Base-by-base conservation (phyloP, 2,797 vertebrate species). In the Rhinogobio ventralis region DNA sequence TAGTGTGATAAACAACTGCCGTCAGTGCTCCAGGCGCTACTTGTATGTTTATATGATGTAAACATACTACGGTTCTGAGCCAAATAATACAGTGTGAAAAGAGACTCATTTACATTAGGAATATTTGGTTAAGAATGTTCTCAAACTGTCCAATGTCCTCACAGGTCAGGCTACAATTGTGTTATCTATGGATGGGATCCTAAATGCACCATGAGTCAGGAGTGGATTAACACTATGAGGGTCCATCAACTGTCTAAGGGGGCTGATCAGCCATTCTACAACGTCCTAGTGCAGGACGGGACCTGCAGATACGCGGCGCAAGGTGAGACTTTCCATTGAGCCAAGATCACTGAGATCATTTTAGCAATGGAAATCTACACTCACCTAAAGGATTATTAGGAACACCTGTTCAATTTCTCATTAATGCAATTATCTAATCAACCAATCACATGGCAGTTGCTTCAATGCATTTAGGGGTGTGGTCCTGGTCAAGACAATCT, bases 111-210 rank as follows among this genome's bases (percentile, higher is more conserved):
- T 57, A 57, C 3, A 67, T 7, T 28, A 49, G n/a, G 10, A 42
- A 39, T 39, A 39, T 36, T 39, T n/a, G 13, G 11, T 57, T 49
- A 5, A 19, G 1, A 11, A 64, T 17, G 33, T 42, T 25, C 15
- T 60, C 36, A 76, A 66, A 20, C 14, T 23, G 53, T 62, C 60
- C 60, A 15, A 74, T 77, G 25, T 45, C 9, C 45, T 67, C 25
- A 8, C 72, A 89, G 98, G 87, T 99, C 98, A 0, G 97, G 96
- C 84, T 99, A 99, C 85, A 98, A 97, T 93, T 99, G 98, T 10
- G 97, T 99, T 57, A 96, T 99, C 86, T 99, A 99, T 0, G 98
- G 98, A 79, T 99, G 98, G 98, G 98, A 99, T 85, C 97, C 97
- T 0, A 96, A 97, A 90, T 99, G 98, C 93, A 98, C 97, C 93